Conservation (phyloP, 2,797 vertebrate species). For the Pachyuromys duprasi region DNA sequence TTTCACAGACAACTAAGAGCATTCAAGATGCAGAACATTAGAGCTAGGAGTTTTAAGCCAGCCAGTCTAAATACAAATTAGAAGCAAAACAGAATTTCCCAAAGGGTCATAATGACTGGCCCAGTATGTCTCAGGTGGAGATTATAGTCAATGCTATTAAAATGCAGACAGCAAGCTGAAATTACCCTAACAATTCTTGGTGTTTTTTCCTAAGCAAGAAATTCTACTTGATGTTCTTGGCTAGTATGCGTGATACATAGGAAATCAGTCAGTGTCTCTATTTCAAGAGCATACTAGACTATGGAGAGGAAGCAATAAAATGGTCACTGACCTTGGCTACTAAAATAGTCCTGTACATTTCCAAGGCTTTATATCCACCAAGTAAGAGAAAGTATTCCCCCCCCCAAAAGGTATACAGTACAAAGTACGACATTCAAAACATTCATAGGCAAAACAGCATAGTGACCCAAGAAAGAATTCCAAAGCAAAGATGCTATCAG, state of each 20-base stretch:
- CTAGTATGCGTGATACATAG: neutral
- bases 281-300: neutral
- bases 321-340: neutral
- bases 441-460: neutral
- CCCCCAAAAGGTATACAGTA: neutral
- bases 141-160: neutral
- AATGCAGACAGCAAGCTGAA: neutral
- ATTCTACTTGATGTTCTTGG: neutral
- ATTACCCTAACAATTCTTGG: neutral
- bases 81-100: neutral
- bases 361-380: neutral
- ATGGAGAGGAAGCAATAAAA: neutral
- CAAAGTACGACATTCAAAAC: neutral
- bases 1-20: constrained; percentile 68
- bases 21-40: constrained; percentile 38
- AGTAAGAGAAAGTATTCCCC: neutral
- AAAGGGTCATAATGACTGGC: neutral
- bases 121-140: neutral
- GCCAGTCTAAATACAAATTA: constrained; percentile 10
- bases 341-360: neutral
- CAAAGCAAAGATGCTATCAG: neutral
- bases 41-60: constrained; percentile 19
- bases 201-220: constrained; percentile 39
- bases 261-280: neutral
- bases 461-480: neutral